Evolutionary conservation across 2,113 vertebrate species (phyloP).

Genomic region (Benitochromis conjunctus): DNA sequence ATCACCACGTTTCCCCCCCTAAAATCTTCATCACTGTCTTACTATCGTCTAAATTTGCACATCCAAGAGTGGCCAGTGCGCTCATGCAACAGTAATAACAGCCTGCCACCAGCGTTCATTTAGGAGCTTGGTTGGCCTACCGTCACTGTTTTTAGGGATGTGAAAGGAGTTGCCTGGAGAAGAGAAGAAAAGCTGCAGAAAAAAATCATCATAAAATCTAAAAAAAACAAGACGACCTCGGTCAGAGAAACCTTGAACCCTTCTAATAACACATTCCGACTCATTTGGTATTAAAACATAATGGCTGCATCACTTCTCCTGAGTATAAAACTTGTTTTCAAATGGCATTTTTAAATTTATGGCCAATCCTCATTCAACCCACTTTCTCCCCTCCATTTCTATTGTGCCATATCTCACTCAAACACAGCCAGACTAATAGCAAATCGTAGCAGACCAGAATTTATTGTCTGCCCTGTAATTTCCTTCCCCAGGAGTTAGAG

Average conservation of each 20-base stretch:
- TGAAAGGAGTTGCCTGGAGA: background rate
- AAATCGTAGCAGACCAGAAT: slow-evolving; percentile 10
- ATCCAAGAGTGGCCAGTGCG: background rate
- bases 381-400: background rate
- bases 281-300: background rate
- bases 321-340: background rate
- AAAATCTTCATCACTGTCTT: background rate
- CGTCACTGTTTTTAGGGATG: background rate
- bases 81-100: slow-evolving; percentile 33
- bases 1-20: background rate
- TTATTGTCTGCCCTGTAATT: slow-evolving; percentile 53
- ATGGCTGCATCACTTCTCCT: background rate
- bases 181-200: background rate
- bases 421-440: slow-evolving; percentile 13
- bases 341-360: background rate
- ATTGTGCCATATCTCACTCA: background rate
- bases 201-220: background rate
- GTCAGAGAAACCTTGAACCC: background rate
- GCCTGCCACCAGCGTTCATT: slow-evolving; percentile 15
- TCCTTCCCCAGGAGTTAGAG: slow-evolving; percentile 45
- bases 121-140: slow-evolving; percentile 21
- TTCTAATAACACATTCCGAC: background rate
- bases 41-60: background rate
- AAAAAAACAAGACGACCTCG: background rate
- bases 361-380: background rate